Percentiles rank a stretch among this genome's conserved stretches.
Conservation (phyloP, 2,888 invertebrate species). For the Aporophyla lueneburgensis region DNA sequence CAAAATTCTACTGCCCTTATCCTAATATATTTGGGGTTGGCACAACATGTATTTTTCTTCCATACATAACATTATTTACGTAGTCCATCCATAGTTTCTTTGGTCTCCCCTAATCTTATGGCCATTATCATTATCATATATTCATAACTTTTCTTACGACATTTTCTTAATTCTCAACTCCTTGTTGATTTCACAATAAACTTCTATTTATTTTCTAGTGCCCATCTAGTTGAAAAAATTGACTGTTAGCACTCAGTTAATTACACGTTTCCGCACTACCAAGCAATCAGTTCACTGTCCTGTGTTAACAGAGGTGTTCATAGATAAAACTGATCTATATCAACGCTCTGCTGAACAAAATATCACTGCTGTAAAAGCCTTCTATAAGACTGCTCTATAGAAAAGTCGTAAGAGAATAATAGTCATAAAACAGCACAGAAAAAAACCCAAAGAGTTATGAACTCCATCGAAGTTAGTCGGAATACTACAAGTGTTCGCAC, state of each 20-base stretch:
- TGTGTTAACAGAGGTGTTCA: conserved; percentile 1
- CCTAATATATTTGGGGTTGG: too few relatives aligned
- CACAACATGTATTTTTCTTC: too few relatives aligned
- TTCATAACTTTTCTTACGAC: too few relatives aligned
- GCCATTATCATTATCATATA: too few relatives aligned
- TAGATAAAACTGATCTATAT: conserved; percentile 16
- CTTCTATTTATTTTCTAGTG: conserved; percentile 1
- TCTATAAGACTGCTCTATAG: conserved; percentile 27
- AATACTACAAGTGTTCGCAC: conserved; percentile 67
- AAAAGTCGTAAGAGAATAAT: conserved; percentile 37
- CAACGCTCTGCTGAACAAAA: conserved; percentile 16
- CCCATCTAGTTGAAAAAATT: conserved; percentile 13
- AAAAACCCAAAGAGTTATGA: conserved; percentile 45
- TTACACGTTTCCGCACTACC: conserved; percentile 19
- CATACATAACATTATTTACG: too few relatives aligned
- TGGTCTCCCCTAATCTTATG: too few relatives aligned
- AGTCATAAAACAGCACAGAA: conserved; percentile 39
- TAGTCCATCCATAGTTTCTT: too few relatives aligned
- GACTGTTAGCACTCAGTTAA: conserved; percentile 23
- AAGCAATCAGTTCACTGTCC: conserved; percentile 33
- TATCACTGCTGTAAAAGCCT: conserved; percentile 23
- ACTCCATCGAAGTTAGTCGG: conserved; percentile 49
- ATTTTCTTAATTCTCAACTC: conserved; percentile 1
- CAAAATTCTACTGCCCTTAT: too few relatives aligned
- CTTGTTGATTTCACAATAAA: conserved; percentile 14